Percentiles rank a stretch among this genome's conserved stretches.
phyloP scores from a whole-genome alignment of 2,888 invertebrate species.

The Sericinus montela region DNA sequence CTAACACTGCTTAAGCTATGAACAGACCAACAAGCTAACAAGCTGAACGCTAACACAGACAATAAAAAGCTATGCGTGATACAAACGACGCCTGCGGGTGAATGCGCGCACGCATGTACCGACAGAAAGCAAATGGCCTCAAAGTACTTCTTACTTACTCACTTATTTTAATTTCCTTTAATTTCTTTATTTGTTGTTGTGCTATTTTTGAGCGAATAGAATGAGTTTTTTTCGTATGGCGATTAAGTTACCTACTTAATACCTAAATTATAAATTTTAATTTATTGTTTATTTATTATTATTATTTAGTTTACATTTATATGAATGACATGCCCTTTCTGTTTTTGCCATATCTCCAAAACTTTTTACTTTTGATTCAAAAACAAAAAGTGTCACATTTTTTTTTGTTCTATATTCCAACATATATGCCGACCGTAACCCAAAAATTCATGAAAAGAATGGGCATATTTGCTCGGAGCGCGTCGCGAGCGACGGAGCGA shows the following conservation, averaged over 20 bases:
- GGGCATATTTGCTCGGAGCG: slow-evolving; percentile 60
- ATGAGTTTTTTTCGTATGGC: no score
- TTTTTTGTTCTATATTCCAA: neutral
- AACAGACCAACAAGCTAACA: slow-evolving; percentile 48
- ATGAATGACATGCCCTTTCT: no score
- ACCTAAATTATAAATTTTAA: no score
- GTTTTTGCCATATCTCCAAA: no score
- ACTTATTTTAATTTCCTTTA: no score
- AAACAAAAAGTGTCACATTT: neutral
- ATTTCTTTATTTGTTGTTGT: no score
- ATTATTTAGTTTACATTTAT: no score
- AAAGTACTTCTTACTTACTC: no score
- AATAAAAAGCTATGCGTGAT: slow-evolving; percentile 63
- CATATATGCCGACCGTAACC: slow-evolving; percentile 46
- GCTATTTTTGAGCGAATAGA: no score
- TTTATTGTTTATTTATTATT: no score
- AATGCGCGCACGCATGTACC: slow-evolving; percentile 48
- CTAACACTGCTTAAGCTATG: slow-evolving; percentile 33
- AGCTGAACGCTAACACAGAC: slow-evolving; percentile 58
- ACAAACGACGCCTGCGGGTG: slow-evolving; percentile 49
- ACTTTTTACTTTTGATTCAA: no score
- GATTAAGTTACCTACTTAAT: no score
- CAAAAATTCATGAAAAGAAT: slow-evolving; percentile 53
- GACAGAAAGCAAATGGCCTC: slow-evolving; percentile 32
- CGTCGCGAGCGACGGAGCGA: slow-evolving; percentile 39